Percentiles rank a stretch among this genome's conserved stretches.
These are phyloP conservation scores for Lithophane semibrunnea DNA, from an alignment of 2,888 invertebrate genomes.

Conservation along the genomic window DNA sequence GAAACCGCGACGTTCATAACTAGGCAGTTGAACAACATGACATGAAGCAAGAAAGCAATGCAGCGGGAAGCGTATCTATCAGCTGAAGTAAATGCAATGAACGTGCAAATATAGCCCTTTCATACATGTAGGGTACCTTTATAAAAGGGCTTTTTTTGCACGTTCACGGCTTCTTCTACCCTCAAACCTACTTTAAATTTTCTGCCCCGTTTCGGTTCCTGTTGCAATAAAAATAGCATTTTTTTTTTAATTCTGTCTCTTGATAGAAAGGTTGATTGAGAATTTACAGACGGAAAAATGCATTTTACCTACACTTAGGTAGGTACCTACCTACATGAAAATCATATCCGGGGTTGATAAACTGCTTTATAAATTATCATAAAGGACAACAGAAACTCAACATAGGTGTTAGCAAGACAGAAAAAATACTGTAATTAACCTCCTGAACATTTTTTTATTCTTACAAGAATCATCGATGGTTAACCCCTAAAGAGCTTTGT, in stretches of 20 bases:
- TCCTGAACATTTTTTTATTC: neutral
- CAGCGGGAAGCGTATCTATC: neutral
- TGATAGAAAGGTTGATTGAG: too few relatives aligned
- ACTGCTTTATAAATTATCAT: neutral
- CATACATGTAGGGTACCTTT: too few relatives aligned
- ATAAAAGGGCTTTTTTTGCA: too few relatives aligned
- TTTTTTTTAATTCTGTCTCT: too few relatives aligned
- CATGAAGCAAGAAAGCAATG: slow-evolving; percentile 11
- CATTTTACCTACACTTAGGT: too few relatives aligned
- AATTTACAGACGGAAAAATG: neutral
- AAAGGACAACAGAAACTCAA: neutral
- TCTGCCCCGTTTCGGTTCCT: too few relatives aligned
- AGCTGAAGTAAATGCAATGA: slow-evolving; percentile 2
- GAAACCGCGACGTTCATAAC: neutral
- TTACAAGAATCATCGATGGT: neutral
- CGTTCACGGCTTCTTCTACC: too few relatives aligned
- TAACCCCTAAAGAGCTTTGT: neutral
- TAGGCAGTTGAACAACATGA: slow-evolving; percentile 7
- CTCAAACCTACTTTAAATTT: too few relatives aligned
- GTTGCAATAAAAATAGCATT: too few relatives aligned
- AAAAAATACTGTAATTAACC: too few relatives aligned
- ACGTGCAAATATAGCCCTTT: too few relatives aligned
- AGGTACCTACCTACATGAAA: neutral
- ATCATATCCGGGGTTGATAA: neutral
- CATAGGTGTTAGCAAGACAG: too few relatives aligned